Percentiles rank a stretch among this genome's conserved stretches.
phyloP scores from a whole-genome alignment of 2,113 vertebrate species.

The Anser brachyrhynchus region DNA sequence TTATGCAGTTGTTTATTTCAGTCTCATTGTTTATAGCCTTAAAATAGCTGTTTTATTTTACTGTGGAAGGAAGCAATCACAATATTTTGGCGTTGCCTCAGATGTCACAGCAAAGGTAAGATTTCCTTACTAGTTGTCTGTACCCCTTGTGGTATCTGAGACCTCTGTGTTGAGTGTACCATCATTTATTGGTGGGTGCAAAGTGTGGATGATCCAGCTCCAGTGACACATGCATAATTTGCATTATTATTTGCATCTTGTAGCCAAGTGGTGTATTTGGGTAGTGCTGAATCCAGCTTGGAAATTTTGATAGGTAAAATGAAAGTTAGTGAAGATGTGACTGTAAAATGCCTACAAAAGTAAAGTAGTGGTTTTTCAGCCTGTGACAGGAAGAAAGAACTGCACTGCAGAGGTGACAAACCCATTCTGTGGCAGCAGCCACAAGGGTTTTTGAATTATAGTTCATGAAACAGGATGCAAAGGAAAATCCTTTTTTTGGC shows the following conservation, averaged over 20 bases:
- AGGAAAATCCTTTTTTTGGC: not conserved
- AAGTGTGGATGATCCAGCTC: not conserved
- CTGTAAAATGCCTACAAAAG: not conserved
- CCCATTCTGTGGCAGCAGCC: not conserved
- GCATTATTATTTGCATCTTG: not conserved
- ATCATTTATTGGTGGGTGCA: not conserved
- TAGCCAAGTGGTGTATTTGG: not conserved
- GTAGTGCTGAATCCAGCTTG: not conserved
- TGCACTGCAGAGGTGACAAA: not conserved
- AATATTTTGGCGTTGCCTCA: slow-evolving; percentile 20
- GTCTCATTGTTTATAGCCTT: slow-evolving; percentile 6
- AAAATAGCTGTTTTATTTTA: not conserved
- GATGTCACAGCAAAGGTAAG: not conserved
- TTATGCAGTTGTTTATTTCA: not conserved
- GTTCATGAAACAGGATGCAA: not conserved
- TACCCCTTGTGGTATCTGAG: not conserved
- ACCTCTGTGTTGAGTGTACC: not conserved
- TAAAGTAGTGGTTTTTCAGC: not conserved
- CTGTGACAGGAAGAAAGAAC: not conserved
- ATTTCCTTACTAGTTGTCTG: not conserved
- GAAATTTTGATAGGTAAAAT: not conserved
- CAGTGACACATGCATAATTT: not conserved
- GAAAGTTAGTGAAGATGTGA: not conserved
- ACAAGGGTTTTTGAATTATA: not conserved
- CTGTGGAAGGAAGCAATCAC: slow-evolving; percentile 2